Base-by-base conservation (phyloP, 2,113 vertebrate species). In the Callaeas wilsoni region DNA sequence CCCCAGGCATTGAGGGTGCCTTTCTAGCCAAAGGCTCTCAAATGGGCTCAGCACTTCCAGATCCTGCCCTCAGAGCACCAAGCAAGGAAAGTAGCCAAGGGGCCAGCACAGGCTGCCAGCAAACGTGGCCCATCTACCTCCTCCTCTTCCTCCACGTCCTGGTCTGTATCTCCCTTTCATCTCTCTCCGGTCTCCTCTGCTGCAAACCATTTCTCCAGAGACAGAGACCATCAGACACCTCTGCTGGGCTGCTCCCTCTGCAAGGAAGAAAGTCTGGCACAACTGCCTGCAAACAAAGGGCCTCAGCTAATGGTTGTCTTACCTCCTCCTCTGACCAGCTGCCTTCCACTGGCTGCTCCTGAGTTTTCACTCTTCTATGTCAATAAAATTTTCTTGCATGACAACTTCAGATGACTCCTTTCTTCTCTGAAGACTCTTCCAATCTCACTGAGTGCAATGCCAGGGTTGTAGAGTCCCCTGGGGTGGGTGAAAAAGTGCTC, bases 211-310 rank as follows among this genome's bases (percentile, higher is more conserved):
- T 50, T 50, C 13, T 37, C 7, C 26, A 6, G 37, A 50, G 8
- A 13, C n/a, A 20, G n/a, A 32, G 21, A 76, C 13, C 12, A 4
- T 12, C 0, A 0, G n/a, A 44, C 35, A 11, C 12, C n/a, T 47
- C 4, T 3, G 2, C 7, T 25, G 4, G 12, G 7, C 13, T 14
- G 4, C 10, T 60, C 12, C 9, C 32, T 16, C 0, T 9, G 6
- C 2, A 2, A 8, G 8, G 2, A 17, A 3, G 10, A 11, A 71
- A 13, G 6, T 42, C 56, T 44, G 26, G 9, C 12, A 2, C 29
- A 18, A 18, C 6, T 9, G 5, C 4, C 9, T n/a, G 11, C 5
- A 22, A 4, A 4, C 9, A 32, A 16, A 41, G 10, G 5, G 2
- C 16, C 9, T 26, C 9, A 10, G 13, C 12, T 42, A 11, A 2